These are phyloP conservation scores for Chloropsis cyanopogon DNA, from an alignment of 2,113 vertebrate genomes.

Conservation along the genomic window DNA sequence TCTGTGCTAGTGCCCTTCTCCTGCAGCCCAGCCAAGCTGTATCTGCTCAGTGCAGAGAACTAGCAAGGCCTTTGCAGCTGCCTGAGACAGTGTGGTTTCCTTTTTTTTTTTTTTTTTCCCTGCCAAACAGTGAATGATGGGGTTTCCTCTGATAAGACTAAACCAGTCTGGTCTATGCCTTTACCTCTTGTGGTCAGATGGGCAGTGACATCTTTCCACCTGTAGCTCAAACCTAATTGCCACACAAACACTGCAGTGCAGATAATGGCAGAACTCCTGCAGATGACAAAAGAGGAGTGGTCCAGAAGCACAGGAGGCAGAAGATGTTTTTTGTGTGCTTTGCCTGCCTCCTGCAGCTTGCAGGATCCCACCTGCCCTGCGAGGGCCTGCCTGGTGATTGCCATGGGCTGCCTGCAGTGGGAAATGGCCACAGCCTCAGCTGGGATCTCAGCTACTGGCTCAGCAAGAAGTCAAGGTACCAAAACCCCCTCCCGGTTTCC, in stretches of 20 bases:
- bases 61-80: neutral
- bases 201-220: neutral
- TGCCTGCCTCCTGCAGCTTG: accelerated
- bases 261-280: neutral
- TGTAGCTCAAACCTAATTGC: neutral
- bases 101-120: too few relatives aligned
- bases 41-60: neutral
- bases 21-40: neutral
- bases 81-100: neutral
- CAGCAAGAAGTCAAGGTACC: neutral
- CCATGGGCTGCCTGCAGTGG: accelerated
- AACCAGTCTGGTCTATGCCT: neutral
- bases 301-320: neutral
- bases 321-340: accelerated
- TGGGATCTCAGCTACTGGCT: neutral
- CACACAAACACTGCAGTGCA: neutral
- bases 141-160: neutral
- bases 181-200: neutral
- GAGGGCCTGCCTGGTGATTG: neutral
- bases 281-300: too few relatives aligned
- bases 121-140: neutral
- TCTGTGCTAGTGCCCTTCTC: neutral
- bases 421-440: neutral
- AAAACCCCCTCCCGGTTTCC: slow-evolving; percentile 4
- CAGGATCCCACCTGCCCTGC: accelerated